phyloP scores from a whole-genome alignment of 2,888 invertebrate species.

The Incurvaria masculella region DNA sequence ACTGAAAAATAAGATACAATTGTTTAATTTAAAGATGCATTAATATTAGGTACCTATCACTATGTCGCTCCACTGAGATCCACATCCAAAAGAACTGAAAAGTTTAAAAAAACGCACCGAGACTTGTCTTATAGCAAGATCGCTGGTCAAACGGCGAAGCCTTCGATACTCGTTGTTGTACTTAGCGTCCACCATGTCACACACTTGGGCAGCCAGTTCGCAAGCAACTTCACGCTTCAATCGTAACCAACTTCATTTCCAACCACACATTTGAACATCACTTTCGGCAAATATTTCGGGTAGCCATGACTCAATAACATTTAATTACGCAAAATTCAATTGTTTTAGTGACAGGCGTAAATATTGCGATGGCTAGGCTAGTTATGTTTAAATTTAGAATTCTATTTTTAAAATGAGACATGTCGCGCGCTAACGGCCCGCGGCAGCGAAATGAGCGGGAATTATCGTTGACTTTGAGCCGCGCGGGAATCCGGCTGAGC shows the following conservation, averaged over 20 bases:
- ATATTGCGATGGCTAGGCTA: no score
- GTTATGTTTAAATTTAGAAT: constrained; percentile 25
- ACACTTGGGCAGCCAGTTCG: no score
- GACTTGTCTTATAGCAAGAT: constrained; percentile 63
- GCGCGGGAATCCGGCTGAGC: no score
- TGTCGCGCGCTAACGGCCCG: constrained; percentile 24
- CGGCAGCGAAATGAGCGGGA: no score
- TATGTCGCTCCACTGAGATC: neutral
- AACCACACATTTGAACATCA: neutral
- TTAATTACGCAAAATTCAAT: constrained; percentile 5
- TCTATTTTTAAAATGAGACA: constrained; percentile 36
- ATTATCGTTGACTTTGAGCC: no score
- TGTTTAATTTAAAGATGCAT: no score
- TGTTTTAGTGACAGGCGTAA: constrained; percentile 27
- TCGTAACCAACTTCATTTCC: no score
- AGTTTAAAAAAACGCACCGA: constrained; percentile 54
- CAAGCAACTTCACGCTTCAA: no score
- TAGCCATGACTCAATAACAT: constrained; percentile 5
- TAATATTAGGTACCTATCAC: no score
- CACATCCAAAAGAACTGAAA: constrained; percentile 6
- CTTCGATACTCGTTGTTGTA: constrained; percentile 70
- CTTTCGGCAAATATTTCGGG: constrained; percentile 11
- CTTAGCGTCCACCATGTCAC: constrained; percentile 32
- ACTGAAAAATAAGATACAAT: constrained; percentile 54
- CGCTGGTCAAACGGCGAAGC: constrained; percentile 64